A percentile compares a stretch with the other conserved stretches of the same genome.
phyloP scores from a whole-genome alignment of 2,113 vertebrate genomes.

The Etheostoma spectabile region DNA sequence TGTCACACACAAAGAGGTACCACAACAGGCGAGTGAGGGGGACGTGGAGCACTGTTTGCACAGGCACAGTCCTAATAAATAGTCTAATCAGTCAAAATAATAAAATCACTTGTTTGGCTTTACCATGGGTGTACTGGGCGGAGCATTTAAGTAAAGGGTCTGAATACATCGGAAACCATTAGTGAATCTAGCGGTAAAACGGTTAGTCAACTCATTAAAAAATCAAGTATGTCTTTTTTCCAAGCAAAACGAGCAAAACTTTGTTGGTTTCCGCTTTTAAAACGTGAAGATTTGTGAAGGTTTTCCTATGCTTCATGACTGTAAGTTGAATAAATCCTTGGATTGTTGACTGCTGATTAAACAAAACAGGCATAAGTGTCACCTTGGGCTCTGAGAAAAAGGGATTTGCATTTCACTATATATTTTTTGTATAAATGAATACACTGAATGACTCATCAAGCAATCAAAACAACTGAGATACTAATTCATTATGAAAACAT shows the following conservation, averaged over 20 bases:
- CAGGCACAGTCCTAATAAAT: constrained; percentile 16
- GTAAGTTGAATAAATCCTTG: background rate
- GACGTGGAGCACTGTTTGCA: background rate
- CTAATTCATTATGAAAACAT: background rate
- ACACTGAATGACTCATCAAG: background rate
- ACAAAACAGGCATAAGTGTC: background rate
- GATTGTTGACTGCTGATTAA: background rate
- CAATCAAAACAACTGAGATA: background rate
- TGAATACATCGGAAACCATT: background rate
- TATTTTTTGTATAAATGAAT: too few relatives aligned
- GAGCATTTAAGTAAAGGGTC: constrained; percentile 8
- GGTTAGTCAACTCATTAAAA: background rate
- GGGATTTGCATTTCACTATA: background rate
- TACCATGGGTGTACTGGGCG: background rate
- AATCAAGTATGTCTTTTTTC: background rate
- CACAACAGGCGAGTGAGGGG: constrained; percentile 2
- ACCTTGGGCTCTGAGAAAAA: background rate
- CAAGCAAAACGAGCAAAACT: too few relatives aligned
- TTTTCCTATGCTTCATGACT: background rate
- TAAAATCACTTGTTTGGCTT: constrained; percentile 14
- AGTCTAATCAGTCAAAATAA: constrained; percentile 13
- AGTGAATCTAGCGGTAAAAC: background rate
- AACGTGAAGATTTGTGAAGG: background rate
- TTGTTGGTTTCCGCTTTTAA: background rate
- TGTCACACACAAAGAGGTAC: constrained; percentile 5